Base-by-base conservation (phyloP, 2,888 invertebrate genomes). In the Bugula neritina region DNA sequence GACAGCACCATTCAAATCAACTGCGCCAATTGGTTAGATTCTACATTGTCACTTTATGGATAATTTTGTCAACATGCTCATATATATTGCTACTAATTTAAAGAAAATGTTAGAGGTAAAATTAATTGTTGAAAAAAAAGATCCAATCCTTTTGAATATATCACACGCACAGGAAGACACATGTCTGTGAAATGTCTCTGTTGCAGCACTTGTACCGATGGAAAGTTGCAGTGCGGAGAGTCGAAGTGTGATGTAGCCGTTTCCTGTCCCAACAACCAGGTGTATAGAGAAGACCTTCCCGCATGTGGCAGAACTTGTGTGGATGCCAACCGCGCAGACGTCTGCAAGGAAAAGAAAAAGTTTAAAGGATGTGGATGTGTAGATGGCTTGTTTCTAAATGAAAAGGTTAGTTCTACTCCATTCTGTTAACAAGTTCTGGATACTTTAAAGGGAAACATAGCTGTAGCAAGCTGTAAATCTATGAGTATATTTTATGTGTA, bases 281-380 rank as follows among this genome's bases (percentile, higher is more conserved):
- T 92, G 2, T 1, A 89, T 73, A 69, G 71, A 27, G 69, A 73
- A 17, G 72, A 73, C 54, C 73, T 72, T 77, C 87, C 88, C 72
- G 86, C 79, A 72, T 93, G 93, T 83, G 92, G 92, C 82, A 89
- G 89, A 1, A 88, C 89, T 0, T 94, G 93, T 80, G 87, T 88
- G 58, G 87, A 88, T 55, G 71, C 71, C 35, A 73, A 75, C 58
- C 57, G 70, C 27, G 63, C 69, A 0, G 80, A 80, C 13, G 72
- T 69, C 77, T 80, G 80, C 71, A 75, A 75, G 21, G 72, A 77
- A 34, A 0, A 82, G 80, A 93, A 93, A 78, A 90, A 91, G 0
- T 31, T 35, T 54, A 93, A 93, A 82, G 94, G 94, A 0, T 94
- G 94, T 82, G 92, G 92, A 71, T 94, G 94, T 80, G 91, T 91